Evolutionary conservation across 2,797 vertebrate species (phyloP).

Genomic region (Gallinago solitaria): DNA sequence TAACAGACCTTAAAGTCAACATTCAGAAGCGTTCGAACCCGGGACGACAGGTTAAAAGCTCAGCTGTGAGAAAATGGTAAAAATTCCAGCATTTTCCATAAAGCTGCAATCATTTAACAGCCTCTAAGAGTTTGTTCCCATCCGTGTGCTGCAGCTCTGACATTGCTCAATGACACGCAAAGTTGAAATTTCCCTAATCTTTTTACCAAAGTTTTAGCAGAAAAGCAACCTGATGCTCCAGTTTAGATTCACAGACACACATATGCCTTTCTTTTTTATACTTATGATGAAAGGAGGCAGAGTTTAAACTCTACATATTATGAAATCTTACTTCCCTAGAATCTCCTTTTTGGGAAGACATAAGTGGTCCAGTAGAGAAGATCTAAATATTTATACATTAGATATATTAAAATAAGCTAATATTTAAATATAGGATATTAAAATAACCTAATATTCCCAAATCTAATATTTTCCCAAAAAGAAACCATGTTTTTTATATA

Average conservation of each 20-base stretch:
- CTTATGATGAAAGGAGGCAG: not conserved
- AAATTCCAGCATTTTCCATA: not conserved
- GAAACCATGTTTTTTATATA: not conserved
- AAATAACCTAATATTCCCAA: not conserved
- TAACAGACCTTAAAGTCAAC: not conserved
- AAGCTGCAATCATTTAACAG: not conserved
- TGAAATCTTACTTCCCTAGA: not conserved
- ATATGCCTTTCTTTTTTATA: not conserved
- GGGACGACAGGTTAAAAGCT: not conserved
- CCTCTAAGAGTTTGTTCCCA: not conserved
- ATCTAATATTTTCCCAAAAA: not conserved
- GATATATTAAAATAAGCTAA: no score
- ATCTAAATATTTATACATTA: not conserved
- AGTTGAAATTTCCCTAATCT: not conserved
- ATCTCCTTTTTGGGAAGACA: not conserved
- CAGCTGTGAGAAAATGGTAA: not conserved
- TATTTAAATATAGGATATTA: no score
- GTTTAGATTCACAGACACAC: not conserved
- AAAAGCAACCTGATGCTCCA: not conserved
- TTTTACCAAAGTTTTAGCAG: not conserved
- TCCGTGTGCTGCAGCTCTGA: not conserved
- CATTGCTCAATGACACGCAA: not conserved
- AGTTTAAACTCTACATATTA: not conserved
- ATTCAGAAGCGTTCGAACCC: not conserved
- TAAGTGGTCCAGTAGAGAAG: not conserved